Evolutionary conservation across 2,888 invertebrate species (phyloP).

Genomic region (Troilus luridus): DNA sequence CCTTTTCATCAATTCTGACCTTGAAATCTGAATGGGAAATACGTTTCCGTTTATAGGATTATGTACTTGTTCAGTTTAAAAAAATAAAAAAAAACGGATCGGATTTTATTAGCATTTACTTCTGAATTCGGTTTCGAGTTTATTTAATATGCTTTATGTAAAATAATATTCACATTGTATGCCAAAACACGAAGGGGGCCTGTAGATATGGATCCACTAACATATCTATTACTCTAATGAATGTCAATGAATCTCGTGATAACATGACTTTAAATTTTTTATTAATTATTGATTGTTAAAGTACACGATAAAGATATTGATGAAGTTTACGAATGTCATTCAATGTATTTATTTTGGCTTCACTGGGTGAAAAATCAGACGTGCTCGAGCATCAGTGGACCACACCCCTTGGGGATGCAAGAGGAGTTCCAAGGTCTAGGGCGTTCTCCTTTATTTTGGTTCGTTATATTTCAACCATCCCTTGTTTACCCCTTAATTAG

Average conservation of each 20-base stretch:
- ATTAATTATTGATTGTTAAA: not conserved
- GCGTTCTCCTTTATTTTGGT: not conserved
- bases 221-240: too few species aligned
- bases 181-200: too few species aligned
- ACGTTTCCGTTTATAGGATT: not conserved
- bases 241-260: too few species aligned
- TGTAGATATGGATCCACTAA: too few species aligned
- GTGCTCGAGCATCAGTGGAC: not conserved
- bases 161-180: not conserved
- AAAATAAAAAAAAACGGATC: too few species aligned
- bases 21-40: not conserved
- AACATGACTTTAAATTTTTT: not conserved
- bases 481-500: not conserved
- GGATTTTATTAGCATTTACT: too few species aligned
- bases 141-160: not conserved
- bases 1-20: not conserved
- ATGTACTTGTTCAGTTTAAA: too few species aligned
- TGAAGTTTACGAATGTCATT: not conserved
- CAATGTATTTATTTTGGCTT: not conserved
- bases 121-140: not conserved
- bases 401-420: slow-evolving; percentile 34
- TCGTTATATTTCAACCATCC: not conserved
- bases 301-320: not conserved
- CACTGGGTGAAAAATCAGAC: not conserved
- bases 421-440: not conserved